These are phyloP conservation scores for Microdon myrmicae DNA, from an alignment of 2,888 invertebrate species.

Conservation along the genomic window DNA sequence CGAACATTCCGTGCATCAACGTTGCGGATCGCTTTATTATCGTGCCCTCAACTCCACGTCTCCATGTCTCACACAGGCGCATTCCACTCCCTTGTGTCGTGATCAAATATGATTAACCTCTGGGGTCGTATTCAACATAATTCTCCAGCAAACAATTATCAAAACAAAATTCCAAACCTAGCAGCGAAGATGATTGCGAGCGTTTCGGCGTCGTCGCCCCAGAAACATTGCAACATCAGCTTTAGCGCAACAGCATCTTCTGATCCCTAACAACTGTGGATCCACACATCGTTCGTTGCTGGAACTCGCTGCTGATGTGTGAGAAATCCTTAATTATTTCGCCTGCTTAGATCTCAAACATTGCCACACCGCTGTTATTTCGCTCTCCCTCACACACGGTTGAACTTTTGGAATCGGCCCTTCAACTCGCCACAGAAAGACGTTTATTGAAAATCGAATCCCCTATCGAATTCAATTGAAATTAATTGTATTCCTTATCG, in stretches of 20 bases:
- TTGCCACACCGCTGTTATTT: not conserved
- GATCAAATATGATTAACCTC: slow-evolving; percentile 51
- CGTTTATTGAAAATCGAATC: slow-evolving; percentile 39
- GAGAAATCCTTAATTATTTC: slow-evolving; percentile 18
- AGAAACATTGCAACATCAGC: slow-evolving; percentile 30
- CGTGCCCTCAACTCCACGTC: too few relatives aligned
- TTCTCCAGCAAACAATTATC: slow-evolving; percentile 49
- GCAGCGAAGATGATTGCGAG: slow-evolving; percentile 15
- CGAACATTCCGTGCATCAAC: too few relatives aligned
- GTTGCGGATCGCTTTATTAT: too few relatives aligned
- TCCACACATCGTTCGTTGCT: slow-evolving; percentile 22
- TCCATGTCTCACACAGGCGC: slow-evolving; percentile 26
- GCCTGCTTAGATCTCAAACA: too few relatives aligned
- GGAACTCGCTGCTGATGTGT: slow-evolving; percentile 2
- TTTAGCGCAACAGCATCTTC: not conserved
- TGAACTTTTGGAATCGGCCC: not conserved
- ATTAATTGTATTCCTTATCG: slow-evolving; percentile 37
- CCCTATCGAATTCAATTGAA: slow-evolving; percentile 39
- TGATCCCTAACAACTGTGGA: slow-evolving; percentile 6
- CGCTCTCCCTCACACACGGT: not conserved
- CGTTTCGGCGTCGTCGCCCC: not conserved
- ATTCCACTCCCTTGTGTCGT: slow-evolving; percentile 20
- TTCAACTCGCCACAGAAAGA: slow-evolving; percentile 9
- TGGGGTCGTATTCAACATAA: slow-evolving; percentile 49
- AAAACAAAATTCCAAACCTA: slow-evolving; percentile 48